Base-by-base conservation (phyloP, 2,113 vertebrate species). In the Pardalotus punctatus region DNA sequence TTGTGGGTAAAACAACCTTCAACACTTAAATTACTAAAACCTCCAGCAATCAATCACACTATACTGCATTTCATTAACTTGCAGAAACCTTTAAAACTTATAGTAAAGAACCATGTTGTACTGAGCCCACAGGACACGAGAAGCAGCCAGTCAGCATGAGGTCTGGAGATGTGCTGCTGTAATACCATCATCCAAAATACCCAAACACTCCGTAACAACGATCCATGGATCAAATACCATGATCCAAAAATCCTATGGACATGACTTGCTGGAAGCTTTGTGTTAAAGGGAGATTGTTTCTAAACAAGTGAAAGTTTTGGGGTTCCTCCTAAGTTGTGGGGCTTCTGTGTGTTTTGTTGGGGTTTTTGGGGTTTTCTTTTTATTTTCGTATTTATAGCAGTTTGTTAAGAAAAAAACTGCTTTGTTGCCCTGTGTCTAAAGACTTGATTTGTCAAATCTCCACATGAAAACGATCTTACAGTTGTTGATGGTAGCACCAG, bases 101-200 rank as follows among this genome's bases (percentile, higher is more conserved):
- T 1, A 64, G 27, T 35, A 33, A 84, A 62, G 5, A 54, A 33
- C 21, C 0, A 1, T 11, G 38, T n/a, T 64, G 16, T 2, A 1
- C 11, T n/a, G 53, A 86, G 58, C 25, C 35, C 19, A n/a, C 3
- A 33, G 51, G 29, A 64, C 21, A 33, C 0, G 1, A 65, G 50
- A 47, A 67, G 14, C 25, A 31, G 58, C 3, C 57, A 9, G 48
- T 9, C 50, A 62, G 28, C 56, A 25, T 0, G 0, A 25, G 9
- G 12, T 10, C 38, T 70, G 50, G 10, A 66, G 3, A 12, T 11
- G 15, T 60, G 22, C 50, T 88, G 48, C 71, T 62, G 11, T 33
- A 25, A 58, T 7, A 11, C 3, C 33, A 42, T 5, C 35, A 40
- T 19, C 43, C 40, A 36, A 69, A 86, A 43, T 10, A 90, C 21